These are phyloP conservation scores for Thumatha senex DNA, from an alignment of 2,888 invertebrate genomes.

Conservation along the genomic window DNA sequence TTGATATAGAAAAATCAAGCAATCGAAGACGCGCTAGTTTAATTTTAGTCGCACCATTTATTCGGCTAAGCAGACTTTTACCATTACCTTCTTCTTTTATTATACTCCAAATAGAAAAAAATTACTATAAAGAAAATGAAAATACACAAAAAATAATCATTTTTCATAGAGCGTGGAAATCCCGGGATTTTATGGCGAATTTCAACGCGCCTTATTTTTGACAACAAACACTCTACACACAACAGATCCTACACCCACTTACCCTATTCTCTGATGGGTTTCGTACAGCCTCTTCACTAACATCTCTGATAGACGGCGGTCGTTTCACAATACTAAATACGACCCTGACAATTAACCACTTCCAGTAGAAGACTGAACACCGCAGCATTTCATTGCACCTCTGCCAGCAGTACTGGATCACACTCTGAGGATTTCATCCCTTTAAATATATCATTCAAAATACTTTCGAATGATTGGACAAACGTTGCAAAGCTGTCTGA, in stretches of 20 bases:
- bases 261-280: conserved; percentile 22
- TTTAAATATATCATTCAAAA: conserved; percentile 10
- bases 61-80: no score
- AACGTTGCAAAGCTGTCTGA: conserved; percentile 1
- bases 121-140: no score
- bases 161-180: no score
- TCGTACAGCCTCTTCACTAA: background rate
- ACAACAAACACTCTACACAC: no score
- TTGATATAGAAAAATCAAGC: no score
- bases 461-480: background rate
- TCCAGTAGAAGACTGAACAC: conserved; percentile 51
- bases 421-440: conserved; percentile 46
- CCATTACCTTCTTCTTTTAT: no score
- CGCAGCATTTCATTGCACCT: conserved; percentile 50
- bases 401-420: conserved; percentile 40
- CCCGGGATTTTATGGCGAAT: no score
- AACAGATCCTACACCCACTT: conserved; percentile 11
- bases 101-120: no score
- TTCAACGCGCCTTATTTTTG: no score
- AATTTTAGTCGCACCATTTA: no score
- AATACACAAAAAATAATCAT: no score
- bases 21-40: no score
- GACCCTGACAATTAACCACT: conserved; percentile 44
- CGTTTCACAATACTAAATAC: conserved; percentile 41
- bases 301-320: conserved; percentile 33